phyloP scores from a whole-genome alignment of 2,888 invertebrate genomes.

The Neuroscelio doddi region DNA sequence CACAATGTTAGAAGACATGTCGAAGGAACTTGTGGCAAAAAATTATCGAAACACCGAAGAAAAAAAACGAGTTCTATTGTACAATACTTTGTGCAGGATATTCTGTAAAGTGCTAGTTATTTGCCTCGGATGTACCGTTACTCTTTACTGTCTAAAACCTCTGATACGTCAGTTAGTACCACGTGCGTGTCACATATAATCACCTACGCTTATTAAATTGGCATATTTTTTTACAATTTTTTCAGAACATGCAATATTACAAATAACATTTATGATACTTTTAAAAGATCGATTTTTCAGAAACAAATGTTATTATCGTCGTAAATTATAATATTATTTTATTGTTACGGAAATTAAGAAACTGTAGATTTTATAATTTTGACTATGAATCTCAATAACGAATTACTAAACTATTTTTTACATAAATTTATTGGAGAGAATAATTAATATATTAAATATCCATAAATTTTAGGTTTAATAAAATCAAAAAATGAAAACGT shows the following conservation, averaged over 20 bases:
- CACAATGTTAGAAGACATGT: slow-evolving; percentile 40
- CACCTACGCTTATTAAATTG: too few species aligned
- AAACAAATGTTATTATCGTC: slow-evolving; percentile 1
- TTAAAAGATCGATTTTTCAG: too few species aligned
- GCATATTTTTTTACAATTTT: too few species aligned
- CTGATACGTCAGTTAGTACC: slow-evolving; percentile 39
- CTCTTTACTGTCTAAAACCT: slow-evolving; percentile 46
- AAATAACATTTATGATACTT: too few species aligned
- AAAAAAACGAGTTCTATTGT: slow-evolving; percentile 33
- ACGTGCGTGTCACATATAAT: slow-evolving; percentile 7
- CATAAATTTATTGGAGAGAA: too few species aligned
- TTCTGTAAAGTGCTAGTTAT: slow-evolving; percentile 41
- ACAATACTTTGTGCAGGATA: slow-evolving; percentile 28
- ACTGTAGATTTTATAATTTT: too few species aligned
- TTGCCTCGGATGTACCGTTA: slow-evolving; percentile 38
- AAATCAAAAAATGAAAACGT: slow-evolving; percentile 6
- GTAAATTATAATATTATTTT: slow-evolving; percentile 10
- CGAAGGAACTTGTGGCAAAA: slow-evolving; percentile 25
- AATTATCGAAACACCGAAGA: slow-evolving; percentile 38
- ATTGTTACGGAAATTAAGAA: too few species aligned
- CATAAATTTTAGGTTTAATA: slow-evolving; percentile 16
- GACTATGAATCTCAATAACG: too few species aligned
- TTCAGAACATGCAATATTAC: too few species aligned
- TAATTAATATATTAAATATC: neutral
- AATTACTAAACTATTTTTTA: too few species aligned